phyloP scores from a whole-genome alignment of 2,888 invertebrate species.

The Clepsis dumicolana region DNA sequence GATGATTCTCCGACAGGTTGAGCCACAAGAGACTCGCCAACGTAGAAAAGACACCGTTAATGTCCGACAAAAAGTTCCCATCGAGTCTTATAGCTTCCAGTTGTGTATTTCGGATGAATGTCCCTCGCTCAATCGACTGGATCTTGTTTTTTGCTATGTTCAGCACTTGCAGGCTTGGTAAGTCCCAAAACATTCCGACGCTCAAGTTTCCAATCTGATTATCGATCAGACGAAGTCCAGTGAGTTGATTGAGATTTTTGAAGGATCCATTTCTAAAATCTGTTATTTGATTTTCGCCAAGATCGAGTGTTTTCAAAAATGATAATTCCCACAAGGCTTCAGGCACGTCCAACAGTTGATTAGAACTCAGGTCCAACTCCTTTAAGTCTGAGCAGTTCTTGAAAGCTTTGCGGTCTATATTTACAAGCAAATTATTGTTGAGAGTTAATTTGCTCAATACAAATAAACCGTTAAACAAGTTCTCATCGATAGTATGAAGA shows the following conservation, averaged over 20 bases:
- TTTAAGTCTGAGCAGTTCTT: slow-evolving; percentile 95
- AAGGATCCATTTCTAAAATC: slow-evolving; percentile 94
- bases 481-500: slow-evolving; percentile 92
- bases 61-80: slow-evolving; percentile 94
- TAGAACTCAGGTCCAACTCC: slow-evolving; percentile 95
- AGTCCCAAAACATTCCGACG: slow-evolving; percentile 94
- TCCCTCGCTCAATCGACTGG: slow-evolving; percentile 93
- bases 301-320: slow-evolving; percentile 94
- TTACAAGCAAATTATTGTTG: slow-evolving; percentile 93
- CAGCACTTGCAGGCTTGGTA: slow-evolving; percentile 93
- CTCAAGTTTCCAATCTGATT: slow-evolving; percentile 95
- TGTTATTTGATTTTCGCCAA: slow-evolving; percentile 96
- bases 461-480: slow-evolving; percentile 93
- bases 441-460: slow-evolving; percentile 94
- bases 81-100: slow-evolving; percentile 95
- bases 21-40: slow-evolving; percentile 94
- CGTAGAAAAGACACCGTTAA: slow-evolving; percentile 95
- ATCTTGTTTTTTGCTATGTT: slow-evolving; percentile 96
- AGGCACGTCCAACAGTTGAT: slow-evolving; percentile 93
- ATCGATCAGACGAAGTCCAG: slow-evolving; percentile 94
- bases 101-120: slow-evolving; percentile 92
- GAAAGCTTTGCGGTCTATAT: slow-evolving; percentile 92
- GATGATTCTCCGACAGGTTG: slow-evolving; percentile 95
- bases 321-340: slow-evolving; percentile 93
- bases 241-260: slow-evolving; percentile 93